These are phyloP conservation scores for Muscicapa comitata DNA, from an alignment of 2,797 vertebrate species.

Conservation along the genomic window DNA sequence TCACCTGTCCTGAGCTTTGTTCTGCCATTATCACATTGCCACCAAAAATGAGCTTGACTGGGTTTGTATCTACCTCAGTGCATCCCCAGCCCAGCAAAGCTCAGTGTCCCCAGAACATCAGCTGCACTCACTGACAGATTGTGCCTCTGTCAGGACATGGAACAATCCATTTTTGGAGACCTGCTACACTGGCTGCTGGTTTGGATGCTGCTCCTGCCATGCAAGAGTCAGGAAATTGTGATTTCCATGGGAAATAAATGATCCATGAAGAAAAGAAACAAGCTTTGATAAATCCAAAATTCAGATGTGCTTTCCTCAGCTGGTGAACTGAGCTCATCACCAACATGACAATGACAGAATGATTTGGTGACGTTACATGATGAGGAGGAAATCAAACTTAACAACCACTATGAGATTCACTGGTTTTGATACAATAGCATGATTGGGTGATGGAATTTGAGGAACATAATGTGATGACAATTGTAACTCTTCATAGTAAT, in stretches of 20 bases:
- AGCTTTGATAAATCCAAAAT: neutral
- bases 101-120: neutral
- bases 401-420: neutral
- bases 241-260: neutral
- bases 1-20: neutral
- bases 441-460: neutral
- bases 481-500: neutral
- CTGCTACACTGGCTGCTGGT: neutral
- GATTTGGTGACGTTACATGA: neutral
- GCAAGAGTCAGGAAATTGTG: neutral
- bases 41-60: accelerated
- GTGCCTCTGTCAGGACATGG: neutral
- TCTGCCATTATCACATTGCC: neutral
- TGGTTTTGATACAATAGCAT: neutral
- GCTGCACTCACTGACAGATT: neutral
- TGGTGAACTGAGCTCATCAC: neutral
- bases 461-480: neutral
- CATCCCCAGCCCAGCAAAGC: neutral
- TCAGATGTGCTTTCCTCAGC: neutral
- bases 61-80: neutral
- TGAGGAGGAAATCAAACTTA: neutral
- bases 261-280: neutral
- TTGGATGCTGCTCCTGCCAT: neutral
- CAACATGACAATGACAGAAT: neutral
- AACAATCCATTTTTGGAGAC: neutral